Conservation (phyloP, 2,888 invertebrate genomes). For the Eristalinus aeneus region DNA sequence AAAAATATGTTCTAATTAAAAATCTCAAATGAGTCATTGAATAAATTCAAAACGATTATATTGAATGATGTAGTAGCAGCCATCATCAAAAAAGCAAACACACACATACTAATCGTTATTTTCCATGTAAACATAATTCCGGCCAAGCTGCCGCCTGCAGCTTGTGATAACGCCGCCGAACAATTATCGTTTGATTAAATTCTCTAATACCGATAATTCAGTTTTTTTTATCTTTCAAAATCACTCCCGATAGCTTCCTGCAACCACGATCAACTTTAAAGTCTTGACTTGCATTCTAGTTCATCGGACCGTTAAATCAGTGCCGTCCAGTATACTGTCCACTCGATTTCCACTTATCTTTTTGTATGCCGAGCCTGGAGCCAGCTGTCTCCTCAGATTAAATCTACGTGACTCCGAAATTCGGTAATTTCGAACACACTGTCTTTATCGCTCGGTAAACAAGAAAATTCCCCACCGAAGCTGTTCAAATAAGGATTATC, state of each 20-base stretch:
- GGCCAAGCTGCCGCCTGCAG: not conserved
- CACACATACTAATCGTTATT: not conserved
- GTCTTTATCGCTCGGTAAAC: not conserved
- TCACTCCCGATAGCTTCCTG: too few species aligned
- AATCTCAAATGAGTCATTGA: too few species aligned
- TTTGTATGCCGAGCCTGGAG: not conserved
- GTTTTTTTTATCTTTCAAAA: too few species aligned
- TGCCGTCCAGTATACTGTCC: not conserved
- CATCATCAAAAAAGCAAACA: not conserved
- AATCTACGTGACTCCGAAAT: not conserved
- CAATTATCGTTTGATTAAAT: not conserved
- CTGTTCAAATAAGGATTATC: not conserved
- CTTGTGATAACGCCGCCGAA: not conserved
- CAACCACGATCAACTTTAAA: too few species aligned
- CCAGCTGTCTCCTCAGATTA: not conserved
- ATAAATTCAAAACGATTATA: too few species aligned
- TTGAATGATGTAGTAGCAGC: too few species aligned
- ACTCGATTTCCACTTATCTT: not conserved
- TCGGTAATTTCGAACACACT: not conserved
- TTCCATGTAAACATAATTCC: not conserved
- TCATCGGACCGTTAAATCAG: not conserved
- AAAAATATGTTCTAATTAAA: too few species aligned
- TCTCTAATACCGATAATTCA: too few species aligned
- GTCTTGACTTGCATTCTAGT: too few species aligned
- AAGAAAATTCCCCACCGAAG: not conserved